These are phyloP conservation scores for Nemapogon koenigi DNA, from an alignment of 2,888 invertebrate species.

Conservation along the genomic window DNA sequence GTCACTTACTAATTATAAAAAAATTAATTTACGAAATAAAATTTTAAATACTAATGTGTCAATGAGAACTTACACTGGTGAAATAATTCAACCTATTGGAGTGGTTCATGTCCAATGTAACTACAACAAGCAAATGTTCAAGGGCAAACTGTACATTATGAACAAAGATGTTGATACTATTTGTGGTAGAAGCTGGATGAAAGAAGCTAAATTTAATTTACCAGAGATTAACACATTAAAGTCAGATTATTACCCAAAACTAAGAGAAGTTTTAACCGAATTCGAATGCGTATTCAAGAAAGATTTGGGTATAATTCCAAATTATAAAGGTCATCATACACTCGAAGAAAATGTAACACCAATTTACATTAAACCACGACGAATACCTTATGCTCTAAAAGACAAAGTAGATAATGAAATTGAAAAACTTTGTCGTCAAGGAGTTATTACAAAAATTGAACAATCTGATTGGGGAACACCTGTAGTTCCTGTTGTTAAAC, in stretches of 20 bases:
- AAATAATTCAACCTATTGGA: conserved; percentile 4
- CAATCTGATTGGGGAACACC: conserved; percentile 16
- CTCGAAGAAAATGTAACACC: background rate
- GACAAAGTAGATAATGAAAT: conserved; percentile 14
- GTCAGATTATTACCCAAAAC: background rate
- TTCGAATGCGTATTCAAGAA: conserved; percentile 16
- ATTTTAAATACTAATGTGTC: too few relatives aligned
- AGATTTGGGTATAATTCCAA: conserved; percentile 13
- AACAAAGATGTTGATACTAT: conserved; percentile 5
- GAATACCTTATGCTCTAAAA: conserved; percentile 12
- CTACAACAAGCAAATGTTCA: background rate
- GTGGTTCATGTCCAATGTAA: conserved; percentile 4
- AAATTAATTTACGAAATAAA: too few relatives aligned
- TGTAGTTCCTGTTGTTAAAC: conserved; percentile 13
- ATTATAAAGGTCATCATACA: background rate
- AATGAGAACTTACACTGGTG: too few relatives aligned
- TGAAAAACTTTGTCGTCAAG: conserved; percentile 12
- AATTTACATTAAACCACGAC: conserved; percentile 2
- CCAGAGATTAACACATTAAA: conserved; percentile 6
- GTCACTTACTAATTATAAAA: conserved; percentile 9
- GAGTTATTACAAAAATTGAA: conserved; percentile 12
- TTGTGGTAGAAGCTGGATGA: conserved; percentile 15
- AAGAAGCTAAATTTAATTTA: conserved; percentile 10
- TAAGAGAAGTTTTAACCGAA: conserved; percentile 5
- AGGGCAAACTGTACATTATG: conserved; percentile 5